Evolutionary conservation across 2,888 invertebrate species (phyloP).

Genomic region (Dioctria rufipes): DNA sequence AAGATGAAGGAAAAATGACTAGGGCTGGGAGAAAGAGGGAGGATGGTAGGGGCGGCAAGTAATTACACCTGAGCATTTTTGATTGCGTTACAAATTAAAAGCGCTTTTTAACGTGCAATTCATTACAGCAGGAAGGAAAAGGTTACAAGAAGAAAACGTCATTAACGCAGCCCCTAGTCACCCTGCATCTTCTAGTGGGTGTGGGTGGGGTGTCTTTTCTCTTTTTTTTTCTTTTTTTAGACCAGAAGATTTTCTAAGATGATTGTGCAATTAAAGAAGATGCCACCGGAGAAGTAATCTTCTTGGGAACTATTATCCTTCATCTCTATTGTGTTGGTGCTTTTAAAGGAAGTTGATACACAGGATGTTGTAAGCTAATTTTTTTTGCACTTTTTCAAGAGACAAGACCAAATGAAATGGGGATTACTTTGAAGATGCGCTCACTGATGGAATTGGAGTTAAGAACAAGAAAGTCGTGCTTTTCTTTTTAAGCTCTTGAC

Average conservation of each 20-base stretch:
- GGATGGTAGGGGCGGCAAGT: conserved; percentile 12
- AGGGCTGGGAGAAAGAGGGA: neutral
- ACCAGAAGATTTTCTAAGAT: neutral
- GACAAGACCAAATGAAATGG: neutral
- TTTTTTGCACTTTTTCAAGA: conserved; percentile 11
- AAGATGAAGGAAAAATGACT: neutral
- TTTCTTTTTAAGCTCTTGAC: too few species aligned
- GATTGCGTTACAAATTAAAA: conserved; percentile 34
- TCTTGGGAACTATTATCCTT: conserved; percentile 28
- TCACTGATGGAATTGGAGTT: too few species aligned
- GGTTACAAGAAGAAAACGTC: conserved; percentile 10
- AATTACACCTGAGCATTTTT: conserved; percentile 42
- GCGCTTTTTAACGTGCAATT: conserved; percentile 20
- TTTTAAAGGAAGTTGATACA: neutral
- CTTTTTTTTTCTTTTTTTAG: neutral
- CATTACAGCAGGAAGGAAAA: conserved; percentile 4
- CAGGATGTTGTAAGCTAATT: conserved; percentile 11
- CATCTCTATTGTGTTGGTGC: neutral
- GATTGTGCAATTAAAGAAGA: conserved; percentile 5
- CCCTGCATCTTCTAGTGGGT: neutral
- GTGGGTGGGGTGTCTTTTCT: neutral
- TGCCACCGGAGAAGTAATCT: conserved; percentile 21
- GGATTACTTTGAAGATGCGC: neutral
- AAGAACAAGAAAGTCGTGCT: too few species aligned
- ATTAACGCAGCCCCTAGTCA: neutral